A percentile compares a stretch with the other conserved stretches of the same genome.
These are phyloP conservation scores for Capromys pilorides DNA, from an alignment of 2,797 vertebrate genomes.

Conservation along the genomic window DNA sequence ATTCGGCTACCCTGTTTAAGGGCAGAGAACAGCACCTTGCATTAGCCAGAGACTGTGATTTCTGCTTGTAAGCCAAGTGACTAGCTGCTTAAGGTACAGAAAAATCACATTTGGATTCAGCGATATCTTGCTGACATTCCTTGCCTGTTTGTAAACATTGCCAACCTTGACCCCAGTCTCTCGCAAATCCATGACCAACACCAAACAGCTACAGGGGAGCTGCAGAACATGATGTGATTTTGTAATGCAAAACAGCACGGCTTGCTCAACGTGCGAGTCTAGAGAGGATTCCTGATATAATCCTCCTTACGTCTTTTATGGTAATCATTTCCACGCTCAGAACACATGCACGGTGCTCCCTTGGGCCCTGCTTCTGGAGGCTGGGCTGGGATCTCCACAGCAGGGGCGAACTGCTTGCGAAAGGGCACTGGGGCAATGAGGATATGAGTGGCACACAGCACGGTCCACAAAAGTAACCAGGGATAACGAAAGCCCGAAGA, in stretches of 20 bases:
- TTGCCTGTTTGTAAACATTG: slow-evolving; percentile 84
- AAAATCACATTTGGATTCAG: slow-evolving; percentile 78
- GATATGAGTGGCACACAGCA: background rate
- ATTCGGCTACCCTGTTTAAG: slow-evolving; percentile 66
- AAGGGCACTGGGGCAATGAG: background rate
- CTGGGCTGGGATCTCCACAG: slow-evolving; percentile 70
- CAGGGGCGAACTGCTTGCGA: background rate
- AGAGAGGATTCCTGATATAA: slow-evolving; percentile 86
- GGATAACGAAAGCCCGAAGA: background rate
- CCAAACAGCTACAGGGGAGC: slow-evolving; percentile 76
- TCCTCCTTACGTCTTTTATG: slow-evolving; percentile 85
- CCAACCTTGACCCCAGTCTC: slow-evolving; percentile 80
- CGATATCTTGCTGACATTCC: slow-evolving; percentile 78
- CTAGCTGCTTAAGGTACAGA: slow-evolving; percentile 47
- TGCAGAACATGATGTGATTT: slow-evolving; percentile 85
- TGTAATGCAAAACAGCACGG: slow-evolving; percentile 86
- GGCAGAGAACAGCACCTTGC: slow-evolving; percentile 57
- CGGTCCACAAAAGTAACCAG: background rate
- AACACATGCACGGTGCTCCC: slow-evolving; percentile 84
- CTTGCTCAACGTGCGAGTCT: slow-evolving; percentile 82
- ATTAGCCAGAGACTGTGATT: slow-evolving; percentile 25
- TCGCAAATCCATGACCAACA: slow-evolving; percentile 79
- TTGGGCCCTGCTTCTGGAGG: slow-evolving; percentile 81
- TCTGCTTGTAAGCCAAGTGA: slow-evolving; percentile 68
- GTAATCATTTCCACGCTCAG: slow-evolving; percentile 88